Conservation (phyloP, 2,888 invertebrate genomes). For the Pachydiplax longipennis region DNA sequence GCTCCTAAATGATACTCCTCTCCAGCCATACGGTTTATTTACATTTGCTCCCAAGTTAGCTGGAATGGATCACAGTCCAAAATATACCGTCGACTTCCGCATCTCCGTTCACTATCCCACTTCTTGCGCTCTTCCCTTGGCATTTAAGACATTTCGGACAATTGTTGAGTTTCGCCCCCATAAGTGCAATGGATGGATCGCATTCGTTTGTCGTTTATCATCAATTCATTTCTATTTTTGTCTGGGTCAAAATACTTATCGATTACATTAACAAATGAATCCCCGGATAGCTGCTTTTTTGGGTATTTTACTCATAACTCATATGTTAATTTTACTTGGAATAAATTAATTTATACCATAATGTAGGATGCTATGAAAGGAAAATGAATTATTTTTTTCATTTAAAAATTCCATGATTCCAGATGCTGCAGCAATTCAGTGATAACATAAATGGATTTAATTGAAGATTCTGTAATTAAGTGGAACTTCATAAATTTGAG, state of each 20-base stretch:
- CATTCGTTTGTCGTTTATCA: neutral
- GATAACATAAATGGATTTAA: too few species aligned
- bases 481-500: too few species aligned
- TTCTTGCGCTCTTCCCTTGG: neutral
- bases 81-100: neutral
- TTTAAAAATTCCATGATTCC: too few species aligned
- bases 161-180: neutral
- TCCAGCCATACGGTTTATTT: conserved; percentile 8
- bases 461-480: too few species aligned
- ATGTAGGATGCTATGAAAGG: too few species aligned
- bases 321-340: too few species aligned
- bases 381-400: too few species aligned
- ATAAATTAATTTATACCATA: too few species aligned
- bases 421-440: too few species aligned
- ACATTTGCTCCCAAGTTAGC: conserved; percentile 26
- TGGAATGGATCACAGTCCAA: conserved; percentile 21
- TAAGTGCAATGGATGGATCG: neutral
- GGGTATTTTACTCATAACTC: too few species aligned
- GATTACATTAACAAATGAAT: neutral
- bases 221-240: neutral
- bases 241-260: neutral
- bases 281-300: too few species aligned
- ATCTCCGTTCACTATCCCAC: neutral
- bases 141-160: neutral
- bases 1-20: neutral